These are phyloP conservation scores for Formica aserva DNA, from an alignment of 2,888 invertebrate species.

Conservation along the genomic window DNA sequence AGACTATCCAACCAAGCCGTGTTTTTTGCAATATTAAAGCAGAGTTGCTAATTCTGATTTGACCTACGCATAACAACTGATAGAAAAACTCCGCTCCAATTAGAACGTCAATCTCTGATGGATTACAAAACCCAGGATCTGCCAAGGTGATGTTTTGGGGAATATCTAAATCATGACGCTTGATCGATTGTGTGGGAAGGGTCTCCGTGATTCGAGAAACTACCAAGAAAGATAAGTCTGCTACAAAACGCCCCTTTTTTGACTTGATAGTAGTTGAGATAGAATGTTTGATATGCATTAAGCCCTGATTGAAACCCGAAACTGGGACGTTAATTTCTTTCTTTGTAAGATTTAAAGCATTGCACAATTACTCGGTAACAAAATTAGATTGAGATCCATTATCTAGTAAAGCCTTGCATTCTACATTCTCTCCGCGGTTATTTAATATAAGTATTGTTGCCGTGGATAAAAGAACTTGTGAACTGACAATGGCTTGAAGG, in stretches of 20 bases:
- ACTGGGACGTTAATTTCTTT: background rate
- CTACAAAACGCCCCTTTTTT: background rate
- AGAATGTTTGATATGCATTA: background rate
- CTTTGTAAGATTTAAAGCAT: background rate
- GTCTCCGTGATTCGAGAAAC: background rate
- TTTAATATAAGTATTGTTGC: background rate
- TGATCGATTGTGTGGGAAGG: background rate
- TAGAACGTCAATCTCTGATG: too few species aligned
- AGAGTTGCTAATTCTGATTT: background rate
- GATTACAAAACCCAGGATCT: background rate
- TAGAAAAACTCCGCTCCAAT: background rate
- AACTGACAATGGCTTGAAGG: background rate
- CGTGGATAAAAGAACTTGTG: background rate
- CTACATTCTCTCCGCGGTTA: too few species aligned
- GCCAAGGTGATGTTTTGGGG: background rate
- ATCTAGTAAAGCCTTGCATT: background rate
- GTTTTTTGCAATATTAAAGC: background rate
- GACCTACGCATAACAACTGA: background rate
- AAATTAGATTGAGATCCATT: conserved; percentile 24
- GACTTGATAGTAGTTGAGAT: background rate
- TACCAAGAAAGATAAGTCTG: background rate
- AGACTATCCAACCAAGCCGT: background rate
- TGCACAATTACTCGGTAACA: background rate
- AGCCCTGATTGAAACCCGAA: background rate
- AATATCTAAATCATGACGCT: background rate